phyloP scores from a whole-genome alignment of 2,888 invertebrate species.

The Spilosoma lubricipeda region DNA sequence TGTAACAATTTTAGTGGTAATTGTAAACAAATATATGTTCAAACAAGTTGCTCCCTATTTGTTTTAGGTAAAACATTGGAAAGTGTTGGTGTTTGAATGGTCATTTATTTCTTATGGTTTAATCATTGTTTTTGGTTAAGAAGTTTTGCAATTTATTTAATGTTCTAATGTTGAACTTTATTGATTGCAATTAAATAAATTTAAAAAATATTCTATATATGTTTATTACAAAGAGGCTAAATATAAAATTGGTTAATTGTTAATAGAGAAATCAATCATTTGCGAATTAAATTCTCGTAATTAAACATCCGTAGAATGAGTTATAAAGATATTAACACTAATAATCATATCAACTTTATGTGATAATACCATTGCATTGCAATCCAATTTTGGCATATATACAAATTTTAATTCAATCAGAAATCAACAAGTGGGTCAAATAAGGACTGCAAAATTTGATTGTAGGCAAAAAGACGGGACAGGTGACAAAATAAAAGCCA shows the following conservation, averaged over 20 bases:
- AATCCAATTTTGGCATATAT: background rate
- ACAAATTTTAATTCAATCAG: background rate
- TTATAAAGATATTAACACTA: too few species aligned
- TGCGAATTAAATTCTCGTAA: too few species aligned
- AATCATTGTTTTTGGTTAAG: too few species aligned
- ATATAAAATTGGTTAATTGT: too few species aligned
- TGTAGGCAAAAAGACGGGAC: background rate
- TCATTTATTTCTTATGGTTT: background rate
- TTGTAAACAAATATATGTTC: conserved; percentile 16
- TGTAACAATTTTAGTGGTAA: conserved; percentile 17
- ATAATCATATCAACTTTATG: background rate
- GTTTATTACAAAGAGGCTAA: too few species aligned
- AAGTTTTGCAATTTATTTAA: too few species aligned
- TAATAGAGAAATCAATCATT: too few species aligned
- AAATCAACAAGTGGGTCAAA: background rate
- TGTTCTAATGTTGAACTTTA: too few species aligned
- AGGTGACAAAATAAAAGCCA: background rate
- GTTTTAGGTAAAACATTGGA: conserved; percentile 11
- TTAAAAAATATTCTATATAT: too few species aligned
- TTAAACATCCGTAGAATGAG: too few species aligned
- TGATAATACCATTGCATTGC: background rate
- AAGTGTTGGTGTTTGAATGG: background rate
- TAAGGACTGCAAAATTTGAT: background rate
- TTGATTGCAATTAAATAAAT: too few species aligned
- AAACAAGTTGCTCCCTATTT: background rate